Conservation (phyloP, 92 coral and sea anemone genomes). For the Palythoa grandis region DNA sequence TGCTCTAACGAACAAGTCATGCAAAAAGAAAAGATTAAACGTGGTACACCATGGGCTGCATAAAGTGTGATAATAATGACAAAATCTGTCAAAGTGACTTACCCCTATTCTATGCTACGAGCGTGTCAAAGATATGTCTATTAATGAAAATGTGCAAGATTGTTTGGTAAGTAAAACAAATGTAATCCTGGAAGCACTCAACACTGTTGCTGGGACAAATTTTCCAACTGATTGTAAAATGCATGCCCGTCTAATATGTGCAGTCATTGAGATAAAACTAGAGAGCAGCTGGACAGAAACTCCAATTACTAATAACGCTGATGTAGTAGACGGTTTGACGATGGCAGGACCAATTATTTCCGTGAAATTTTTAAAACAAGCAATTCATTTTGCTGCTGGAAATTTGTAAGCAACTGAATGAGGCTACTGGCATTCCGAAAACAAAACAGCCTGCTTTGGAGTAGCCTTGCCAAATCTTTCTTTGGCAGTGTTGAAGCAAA, state of each 20-base stretch:
- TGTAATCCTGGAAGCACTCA: neutral
- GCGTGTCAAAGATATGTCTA: neutral
- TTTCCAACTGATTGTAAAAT: constrained; percentile 27
- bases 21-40: neutral
- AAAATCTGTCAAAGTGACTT: neutral
- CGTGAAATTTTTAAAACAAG: neutral
- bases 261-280: neutral
- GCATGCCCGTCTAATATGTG: constrained; percentile 5
- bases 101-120: neutral
- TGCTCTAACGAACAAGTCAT: neutral
- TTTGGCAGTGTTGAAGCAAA: constrained; percentile 31
- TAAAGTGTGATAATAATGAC: neutral
- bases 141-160: neutral
- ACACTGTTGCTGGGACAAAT: constrained; percentile 1
- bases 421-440: constrained; percentile 24
- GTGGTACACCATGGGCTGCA: neutral
- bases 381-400: constrained; percentile 45
- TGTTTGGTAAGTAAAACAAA: neutral
- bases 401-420: constrained; percentile 32
- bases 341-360: constrained; percentile 17
- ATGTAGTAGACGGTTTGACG: constrained; percentile 25
- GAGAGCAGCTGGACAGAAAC: constrained; percentile 30
- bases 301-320: neutral
- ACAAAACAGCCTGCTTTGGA: constrained; percentile 16
- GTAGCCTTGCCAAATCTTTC: constrained; percentile 32